Evolutionary conservation across 2,797 vertebrate species (phyloP).

Genomic region (Oceanodroma leucorhoa): DNA sequence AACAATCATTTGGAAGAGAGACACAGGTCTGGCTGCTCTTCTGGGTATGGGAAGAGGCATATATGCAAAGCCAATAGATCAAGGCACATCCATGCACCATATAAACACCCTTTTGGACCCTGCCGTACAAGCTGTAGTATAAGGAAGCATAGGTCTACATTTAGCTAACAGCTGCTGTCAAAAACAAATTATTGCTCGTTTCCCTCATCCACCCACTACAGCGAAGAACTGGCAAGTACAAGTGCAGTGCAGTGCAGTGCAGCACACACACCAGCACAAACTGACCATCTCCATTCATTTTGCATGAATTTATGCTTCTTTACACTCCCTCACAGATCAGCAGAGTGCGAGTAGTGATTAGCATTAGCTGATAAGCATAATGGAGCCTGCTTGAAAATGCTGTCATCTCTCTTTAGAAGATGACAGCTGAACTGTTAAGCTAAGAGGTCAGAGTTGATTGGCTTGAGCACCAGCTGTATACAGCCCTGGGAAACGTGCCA

Average conservation of each 20-base stretch:
- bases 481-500: not conserved
- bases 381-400: not conserved
- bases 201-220: not conserved
- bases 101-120: not conserved
- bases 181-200: not conserved
- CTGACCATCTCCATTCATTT: not conserved
- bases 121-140: not conserved
- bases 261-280: not conserved
- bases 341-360: not conserved
- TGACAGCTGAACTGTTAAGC: slow-evolving; percentile 53
- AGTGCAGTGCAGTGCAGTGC: not conserved
- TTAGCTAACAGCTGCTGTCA: not conserved
- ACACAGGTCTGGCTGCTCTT: not conserved
- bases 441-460: slow-evolving; percentile 43
- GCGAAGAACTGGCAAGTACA: not conserved
- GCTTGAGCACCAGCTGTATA: not conserved
- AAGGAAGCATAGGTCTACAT: not conserved
- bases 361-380: not conserved
- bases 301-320: not conserved
- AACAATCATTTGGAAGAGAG: not conserved
- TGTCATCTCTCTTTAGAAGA: slow-evolving; percentile 29
- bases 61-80: not conserved
- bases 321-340: not conserved
- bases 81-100: not conserved
- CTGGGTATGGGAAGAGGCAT: not conserved